A percentile compares a stretch with the other conserved stretches of the same genome.
Evolutionary conservation across 2,113 vertebrate species (phyloP).

Genomic region (Eleginops maclovinus): DNA sequence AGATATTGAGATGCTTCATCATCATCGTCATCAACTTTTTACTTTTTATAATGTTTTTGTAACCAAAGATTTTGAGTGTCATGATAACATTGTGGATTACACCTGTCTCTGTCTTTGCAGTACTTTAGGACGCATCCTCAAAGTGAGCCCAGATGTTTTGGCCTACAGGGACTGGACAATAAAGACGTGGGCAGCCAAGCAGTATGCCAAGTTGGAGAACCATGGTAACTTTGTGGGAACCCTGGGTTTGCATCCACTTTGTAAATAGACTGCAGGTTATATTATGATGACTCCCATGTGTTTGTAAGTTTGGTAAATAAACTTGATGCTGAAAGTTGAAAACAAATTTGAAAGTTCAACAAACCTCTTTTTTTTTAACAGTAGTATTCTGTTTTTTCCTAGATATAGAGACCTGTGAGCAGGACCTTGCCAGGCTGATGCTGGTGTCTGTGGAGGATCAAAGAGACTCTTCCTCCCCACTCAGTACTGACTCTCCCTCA

Average conservation of each 20-base stretch:
- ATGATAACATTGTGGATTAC: too few species aligned
- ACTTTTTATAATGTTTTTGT: not conserved
- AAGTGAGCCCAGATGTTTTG: constrained; percentile 92
- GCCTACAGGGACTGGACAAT: constrained; percentile 94
- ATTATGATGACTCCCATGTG: not conserved
- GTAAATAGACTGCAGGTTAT: not conserved
- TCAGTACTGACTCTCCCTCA: constrained; percentile 81
- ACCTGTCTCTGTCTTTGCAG: constrained; percentile 69
- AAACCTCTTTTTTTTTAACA: not conserved
- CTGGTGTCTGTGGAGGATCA: constrained; percentile 80
- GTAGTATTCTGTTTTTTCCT: not conserved
- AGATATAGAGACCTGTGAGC: constrained; percentile 80
- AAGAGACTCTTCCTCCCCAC: constrained; percentile 83
- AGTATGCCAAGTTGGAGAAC: constrained; percentile 63
- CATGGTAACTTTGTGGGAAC: constrained; percentile 50
- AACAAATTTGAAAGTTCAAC: too few species aligned
- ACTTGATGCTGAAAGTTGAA: not conserved
- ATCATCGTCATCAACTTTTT: not conserved
- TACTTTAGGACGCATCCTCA: constrained; percentile 93
- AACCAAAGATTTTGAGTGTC: not conserved
- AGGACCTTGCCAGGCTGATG: constrained; percentile 72
- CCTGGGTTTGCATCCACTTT: not conserved
- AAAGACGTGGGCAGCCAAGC: constrained; percentile 87
- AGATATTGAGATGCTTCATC: not conserved
- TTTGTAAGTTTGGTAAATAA: not conserved